Evolutionary conservation across 1,140 invertebrate genomes (phyloP), one percentile per base, ranked within the genome.

Genomic region (Drosophila repletoides): DNA sequence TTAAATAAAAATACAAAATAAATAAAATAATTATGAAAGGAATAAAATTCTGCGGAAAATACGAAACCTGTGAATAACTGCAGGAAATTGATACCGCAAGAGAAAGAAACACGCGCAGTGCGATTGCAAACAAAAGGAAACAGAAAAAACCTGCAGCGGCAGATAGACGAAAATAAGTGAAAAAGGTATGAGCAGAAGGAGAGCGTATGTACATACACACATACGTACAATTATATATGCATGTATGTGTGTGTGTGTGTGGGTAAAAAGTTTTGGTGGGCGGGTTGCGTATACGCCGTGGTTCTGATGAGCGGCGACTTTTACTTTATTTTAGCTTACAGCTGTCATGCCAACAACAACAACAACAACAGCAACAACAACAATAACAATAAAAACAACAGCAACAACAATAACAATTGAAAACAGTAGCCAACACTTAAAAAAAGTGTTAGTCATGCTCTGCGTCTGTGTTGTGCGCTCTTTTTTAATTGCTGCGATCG

Each of bases 401-500:
- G n/a, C n/a, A n/a, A 56, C 34, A 45, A 22, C 45, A 53, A 38
- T 45, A 49, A 43, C 21, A 49, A 38, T 33, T 43, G 10, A 60
- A 60, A n/a, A n/a, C n/a, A n/a, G n/a, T n/a, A n/a, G n/a, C n/a
- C n/a, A n/a, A n/a, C n/a, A n/a, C n/a, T n/a, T n/a, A n/a, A n/a
- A n/a, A n/a, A 60, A 51, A 12, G 45, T 61, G 56, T 83, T 83
- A 79, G 74, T 74, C 79, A 83, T 84, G 28, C 53, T 73, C 48
- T 17, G 52, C 63, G 31, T 55, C 48, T 55, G 26, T 29, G 6
- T 64, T 45, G 26, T 33, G 31, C n/a, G n/a, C 36, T 55, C 51
- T 58, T 31, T 67, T 61, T 74, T 79, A 84, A 86, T 81, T 86
- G 80, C 49, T 84, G 48, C 56, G 75, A 75, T 86, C 71, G 61